These are phyloP conservation scores for Lithosia quadra DNA, from an alignment of 2,888 invertebrate species.

Conservation along the genomic window DNA sequence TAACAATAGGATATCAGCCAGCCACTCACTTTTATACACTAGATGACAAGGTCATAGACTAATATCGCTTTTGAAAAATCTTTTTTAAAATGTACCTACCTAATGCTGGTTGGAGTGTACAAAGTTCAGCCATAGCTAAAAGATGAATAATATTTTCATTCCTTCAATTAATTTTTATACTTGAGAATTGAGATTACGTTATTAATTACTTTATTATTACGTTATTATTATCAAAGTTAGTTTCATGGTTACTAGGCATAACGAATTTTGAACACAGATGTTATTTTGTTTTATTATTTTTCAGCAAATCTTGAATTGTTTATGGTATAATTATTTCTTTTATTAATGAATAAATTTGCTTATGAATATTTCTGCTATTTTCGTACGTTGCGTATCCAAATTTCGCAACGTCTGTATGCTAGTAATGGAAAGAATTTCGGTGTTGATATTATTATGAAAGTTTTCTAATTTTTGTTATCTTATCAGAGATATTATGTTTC, in stretches of 20 bases:
- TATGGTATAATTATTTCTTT: constrained; percentile 2
- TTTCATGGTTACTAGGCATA: constrained; percentile 2
- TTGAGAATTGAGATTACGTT: constrained; percentile 2
- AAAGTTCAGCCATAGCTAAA: constrained; percentile 4
- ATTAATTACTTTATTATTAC: constrained; percentile 1
- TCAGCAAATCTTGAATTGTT: not conserved
- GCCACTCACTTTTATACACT: constrained; percentile 54
- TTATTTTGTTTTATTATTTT: not conserved
- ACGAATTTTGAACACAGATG: not conserved
- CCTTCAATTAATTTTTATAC: constrained; percentile 1
- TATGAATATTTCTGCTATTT: constrained; percentile 5
- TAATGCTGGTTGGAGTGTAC: not conserved
- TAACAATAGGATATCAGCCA: constrained; percentile 57
- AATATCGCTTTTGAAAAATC: not conserved
- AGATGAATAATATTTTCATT: not conserved
- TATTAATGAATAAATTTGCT: constrained; percentile 2
- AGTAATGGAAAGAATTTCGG: not conserved
- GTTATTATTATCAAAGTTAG: not conserved
- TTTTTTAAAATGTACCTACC: constrained; percentile 9
- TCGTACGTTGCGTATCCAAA: not conserved
- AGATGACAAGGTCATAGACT: constrained; percentile 44
- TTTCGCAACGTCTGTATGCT: not conserved
- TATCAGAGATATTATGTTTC: not conserved
- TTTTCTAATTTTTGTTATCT: not conserved
- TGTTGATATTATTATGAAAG: constrained; percentile 1